Evolutionary conservation across 1,140 invertebrate species (phyloP).

Genomic region (Elysia chlorotica): DNA sequence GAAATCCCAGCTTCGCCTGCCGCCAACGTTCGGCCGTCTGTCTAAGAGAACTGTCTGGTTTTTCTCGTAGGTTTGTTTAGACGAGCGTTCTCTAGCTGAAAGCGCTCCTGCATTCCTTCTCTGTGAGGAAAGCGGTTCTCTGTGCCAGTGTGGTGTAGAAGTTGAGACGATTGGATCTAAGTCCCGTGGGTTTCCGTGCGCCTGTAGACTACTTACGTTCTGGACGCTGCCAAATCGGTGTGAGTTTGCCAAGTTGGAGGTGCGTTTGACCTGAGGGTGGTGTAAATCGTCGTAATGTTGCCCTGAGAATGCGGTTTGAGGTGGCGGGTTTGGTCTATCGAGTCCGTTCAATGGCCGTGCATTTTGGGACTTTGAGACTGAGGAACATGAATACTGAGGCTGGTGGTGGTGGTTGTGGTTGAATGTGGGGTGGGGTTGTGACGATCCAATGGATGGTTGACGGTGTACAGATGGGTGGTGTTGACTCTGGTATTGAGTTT

Average conservation of each 20-base stretch:
- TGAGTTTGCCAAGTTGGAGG: not conserved
- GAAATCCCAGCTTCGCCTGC: conserved; percentile 4
- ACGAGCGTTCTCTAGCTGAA: not conserved
- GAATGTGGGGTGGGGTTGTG: not conserved
- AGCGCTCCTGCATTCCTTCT: no score
- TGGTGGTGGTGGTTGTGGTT: not conserved
- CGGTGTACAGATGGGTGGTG: no score
- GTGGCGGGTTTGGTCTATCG: not conserved
- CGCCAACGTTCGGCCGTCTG: not conserved
- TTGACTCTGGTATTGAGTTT: not conserved
- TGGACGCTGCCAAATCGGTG: conserved; percentile 21
- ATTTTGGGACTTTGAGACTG: not conserved
- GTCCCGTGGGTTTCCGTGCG: conserved; percentile 1
- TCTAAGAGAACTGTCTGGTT: no score
- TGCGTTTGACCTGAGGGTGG: not conserved
- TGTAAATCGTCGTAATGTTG: no score
- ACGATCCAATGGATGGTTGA: no score
- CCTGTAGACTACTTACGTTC: conserved; percentile 4
- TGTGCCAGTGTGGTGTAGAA: no score
- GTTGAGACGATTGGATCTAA: no score
- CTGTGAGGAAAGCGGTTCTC: no score
- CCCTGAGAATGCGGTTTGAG: no score
- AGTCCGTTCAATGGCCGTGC: not conserved
- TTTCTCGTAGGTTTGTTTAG: not conserved
- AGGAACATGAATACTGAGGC: not conserved